These are phyloP conservation scores for Plusia festucae DNA, from an alignment of 2,888 invertebrate species.

Conservation along the genomic window DNA sequence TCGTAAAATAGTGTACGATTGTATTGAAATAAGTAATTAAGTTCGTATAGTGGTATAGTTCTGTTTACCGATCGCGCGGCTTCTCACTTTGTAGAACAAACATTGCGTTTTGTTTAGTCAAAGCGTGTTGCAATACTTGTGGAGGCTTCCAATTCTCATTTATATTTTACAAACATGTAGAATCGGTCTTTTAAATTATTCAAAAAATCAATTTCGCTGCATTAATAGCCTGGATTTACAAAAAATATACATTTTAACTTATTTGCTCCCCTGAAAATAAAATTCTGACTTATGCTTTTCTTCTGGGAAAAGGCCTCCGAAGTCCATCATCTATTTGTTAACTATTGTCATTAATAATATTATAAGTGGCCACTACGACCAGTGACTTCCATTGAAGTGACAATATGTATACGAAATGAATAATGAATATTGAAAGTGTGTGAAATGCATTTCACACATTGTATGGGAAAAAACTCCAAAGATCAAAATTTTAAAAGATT, in stretches of 20 bases:
- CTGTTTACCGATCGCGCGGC: constrained; percentile 33
- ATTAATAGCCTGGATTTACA: too few relatives aligned
- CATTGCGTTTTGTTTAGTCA: constrained; percentile 45
- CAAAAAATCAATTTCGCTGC: too few relatives aligned
- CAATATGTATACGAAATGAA: not conserved
- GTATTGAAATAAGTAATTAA: constrained; percentile 42
- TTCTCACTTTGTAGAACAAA: constrained; percentile 41
- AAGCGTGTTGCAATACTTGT: constrained; percentile 39
- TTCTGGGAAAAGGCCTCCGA: too few relatives aligned
- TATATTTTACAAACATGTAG: constrained; percentile 38
- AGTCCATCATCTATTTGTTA: too few relatives aligned
- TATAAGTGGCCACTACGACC: not conserved
- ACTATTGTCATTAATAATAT: too few relatives aligned
- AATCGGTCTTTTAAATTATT: constrained; percentile 6
- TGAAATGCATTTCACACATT: not conserved
- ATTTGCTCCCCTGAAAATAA: too few relatives aligned
- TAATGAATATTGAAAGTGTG: constrained; percentile 8
- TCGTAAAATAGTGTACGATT: constrained; percentile 11
- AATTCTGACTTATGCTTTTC: too few relatives aligned
- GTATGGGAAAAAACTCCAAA: not conserved
- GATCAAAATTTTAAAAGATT: not conserved
- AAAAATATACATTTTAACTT: too few relatives aligned
- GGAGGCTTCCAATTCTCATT: constrained; percentile 40
- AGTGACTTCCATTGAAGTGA: not conserved
- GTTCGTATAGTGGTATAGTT: constrained; percentile 21